Evolutionary conservation across 2,797 vertebrate species (phyloP).

Genomic region (Halcyon chelicuti): DNA sequence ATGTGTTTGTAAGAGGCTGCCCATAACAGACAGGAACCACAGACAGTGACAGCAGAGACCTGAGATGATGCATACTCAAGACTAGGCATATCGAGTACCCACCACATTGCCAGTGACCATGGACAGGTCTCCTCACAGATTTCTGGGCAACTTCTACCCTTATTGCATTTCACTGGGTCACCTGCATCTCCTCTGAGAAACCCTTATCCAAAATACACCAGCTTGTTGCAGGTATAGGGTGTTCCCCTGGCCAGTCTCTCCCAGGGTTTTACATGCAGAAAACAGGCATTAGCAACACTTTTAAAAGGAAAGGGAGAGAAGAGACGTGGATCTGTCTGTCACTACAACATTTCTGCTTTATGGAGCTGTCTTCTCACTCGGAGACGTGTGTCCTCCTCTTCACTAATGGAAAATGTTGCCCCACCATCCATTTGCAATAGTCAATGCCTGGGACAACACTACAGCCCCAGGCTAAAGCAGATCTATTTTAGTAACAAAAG

Average conservation of each 20-base stretch:
- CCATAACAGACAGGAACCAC: not conserved
- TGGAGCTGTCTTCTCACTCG: not conserved
- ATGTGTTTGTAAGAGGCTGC: not conserved
- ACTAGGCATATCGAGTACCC: not conserved
- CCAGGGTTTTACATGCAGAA: fast-evolving
- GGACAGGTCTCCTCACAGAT: not conserved
- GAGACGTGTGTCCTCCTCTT: fast-evolving
- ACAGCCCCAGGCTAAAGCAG: constrained; percentile 11
- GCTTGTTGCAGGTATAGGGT: not conserved
- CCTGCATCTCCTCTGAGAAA: not conserved
- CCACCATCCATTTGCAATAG: not conserved
- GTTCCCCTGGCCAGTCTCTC: not conserved
- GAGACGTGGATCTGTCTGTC: not conserved
- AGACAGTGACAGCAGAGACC: not conserved
- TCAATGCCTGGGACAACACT: constrained; percentile 22
- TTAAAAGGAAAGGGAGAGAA: not conserved
- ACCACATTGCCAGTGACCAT: not conserved
- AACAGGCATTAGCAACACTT: not conserved
- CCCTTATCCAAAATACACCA: not conserved
- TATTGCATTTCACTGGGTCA: not conserved
- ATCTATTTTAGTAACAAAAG: constrained; percentile 45
- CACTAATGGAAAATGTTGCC: constrained; percentile 47
- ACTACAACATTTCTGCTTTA: not conserved
- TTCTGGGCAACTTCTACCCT: not conserved
- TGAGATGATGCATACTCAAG: not conserved